Base-by-base conservation (phyloP, 2,113 vertebrate species). In the Fukomys damarensis region DNA sequence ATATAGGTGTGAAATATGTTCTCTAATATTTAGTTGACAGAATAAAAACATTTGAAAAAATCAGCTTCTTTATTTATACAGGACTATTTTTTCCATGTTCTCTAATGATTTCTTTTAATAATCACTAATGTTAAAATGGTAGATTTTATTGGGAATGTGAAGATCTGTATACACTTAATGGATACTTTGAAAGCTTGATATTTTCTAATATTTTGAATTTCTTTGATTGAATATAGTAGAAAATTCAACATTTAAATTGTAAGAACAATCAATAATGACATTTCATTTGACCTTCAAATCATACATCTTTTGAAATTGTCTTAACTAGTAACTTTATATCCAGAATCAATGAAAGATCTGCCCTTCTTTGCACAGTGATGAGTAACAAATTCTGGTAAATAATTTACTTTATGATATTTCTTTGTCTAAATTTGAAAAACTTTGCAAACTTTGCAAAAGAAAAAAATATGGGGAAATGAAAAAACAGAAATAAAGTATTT, bases 121-220 rank as follows among this genome's bases (percentile, higher is more conserved):
- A 46, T 74, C 83, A 54, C 1, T 8, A 20, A 5, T 52, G 8
- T 79, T 46, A 17, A 84, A 84, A 89, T 46, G 12, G 16, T 32
- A 22, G 6, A 52, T 72, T 88, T 89, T 86, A 49, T 41, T 79
- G 89, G 30, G 1, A 85, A 3, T 22, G 1, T 70, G 35, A 52
- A 85, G 2, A 3, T 77, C 20, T 81, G n/a, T 7, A 35, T 63
- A n/a, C 17, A 81, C 17, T 87, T 16, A 19, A 77, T 32, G 7
- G 1, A 43, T 88, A 86, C 86, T 95, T 89, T 5, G 63, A 94
- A 95, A 89, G 0, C 7, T 14, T 74, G 11, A 2, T 63, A n/a
- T 77, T 95, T 94, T 80, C 7, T 94, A 90, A 76, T 84, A 89
- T 70, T 88, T 61, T 61, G 35, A 46, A 83, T 94, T 59, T 32